Evolutionary conservation across 2,888 invertebrate species (phyloP).

Genomic region (Apodemia zela): DNA sequence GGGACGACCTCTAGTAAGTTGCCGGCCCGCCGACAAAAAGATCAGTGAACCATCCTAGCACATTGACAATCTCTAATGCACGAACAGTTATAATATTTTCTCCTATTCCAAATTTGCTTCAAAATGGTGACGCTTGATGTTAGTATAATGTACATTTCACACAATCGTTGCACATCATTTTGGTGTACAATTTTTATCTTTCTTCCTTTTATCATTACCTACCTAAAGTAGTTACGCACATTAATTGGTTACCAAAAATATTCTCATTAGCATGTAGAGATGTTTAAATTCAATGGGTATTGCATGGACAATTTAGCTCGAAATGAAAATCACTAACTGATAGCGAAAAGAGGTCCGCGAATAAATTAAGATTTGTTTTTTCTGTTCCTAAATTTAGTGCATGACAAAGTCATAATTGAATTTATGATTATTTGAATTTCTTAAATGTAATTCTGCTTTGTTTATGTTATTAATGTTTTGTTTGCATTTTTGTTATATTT

Average conservation of each 20-base stretch:
- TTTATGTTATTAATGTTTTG: slow-evolving; percentile 30
- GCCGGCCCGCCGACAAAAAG: slow-evolving; percentile 66
- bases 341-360: slow-evolving; percentile 31
- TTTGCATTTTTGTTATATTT: slow-evolving; percentile 35
- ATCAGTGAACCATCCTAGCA: slow-evolving; percentile 73
- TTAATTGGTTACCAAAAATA: slow-evolving; percentile 36
- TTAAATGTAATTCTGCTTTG: slow-evolving; percentile 36
- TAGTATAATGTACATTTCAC: slow-evolving; percentile 56
- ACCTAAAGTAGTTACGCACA: slow-evolving; percentile 55
- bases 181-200: slow-evolving; percentile 52
- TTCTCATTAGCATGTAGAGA: slow-evolving; percentile 57
- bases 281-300: slow-evolving; percentile 58
- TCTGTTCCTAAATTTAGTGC: slow-evolving; percentile 40
- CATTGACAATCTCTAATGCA: slow-evolving; percentile 74
- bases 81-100: slow-evolving; percentile 48
- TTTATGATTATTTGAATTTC: slow-evolving; percentile 31
- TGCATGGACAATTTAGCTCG: slow-evolving; percentile 57
- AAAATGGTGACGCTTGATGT: slow-evolving; percentile 71
- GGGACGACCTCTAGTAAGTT: slow-evolving; percentile 98
- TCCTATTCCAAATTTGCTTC: slow-evolving; percentile 68
- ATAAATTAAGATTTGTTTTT: slow-evolving; percentile 18
- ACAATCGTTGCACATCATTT: slow-evolving; percentile 72
- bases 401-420: slow-evolving; percentile 40
- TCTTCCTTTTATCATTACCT: slow-evolving; percentile 41
- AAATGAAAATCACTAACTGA: slow-evolving; percentile 32